phyloP scores from a whole-genome alignment of 2,113 vertebrate genomes.

The Oceanodroma tethys region DNA sequence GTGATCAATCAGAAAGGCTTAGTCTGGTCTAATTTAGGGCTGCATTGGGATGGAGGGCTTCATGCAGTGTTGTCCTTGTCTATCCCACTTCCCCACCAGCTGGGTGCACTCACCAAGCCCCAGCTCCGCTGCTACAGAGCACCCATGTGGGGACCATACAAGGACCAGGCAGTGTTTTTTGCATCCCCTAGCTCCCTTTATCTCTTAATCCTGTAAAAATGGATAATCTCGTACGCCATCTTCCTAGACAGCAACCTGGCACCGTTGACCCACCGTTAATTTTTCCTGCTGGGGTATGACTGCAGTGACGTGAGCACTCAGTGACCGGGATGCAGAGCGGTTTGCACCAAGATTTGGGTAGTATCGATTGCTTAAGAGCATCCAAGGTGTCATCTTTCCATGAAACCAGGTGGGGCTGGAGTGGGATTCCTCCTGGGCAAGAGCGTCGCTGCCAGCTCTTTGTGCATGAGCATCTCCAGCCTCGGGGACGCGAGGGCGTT shows the following conservation, averaged over 20 bases:
- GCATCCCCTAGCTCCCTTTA: neutral
- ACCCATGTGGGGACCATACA: neutral
- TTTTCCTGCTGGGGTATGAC: neutral
- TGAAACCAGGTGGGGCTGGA: neutral
- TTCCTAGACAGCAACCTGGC: neutral
- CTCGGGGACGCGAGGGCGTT: rapidly evolving
- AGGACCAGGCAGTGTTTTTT: neutral
- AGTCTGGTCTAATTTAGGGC: neutral
- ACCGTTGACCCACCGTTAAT: neutral
- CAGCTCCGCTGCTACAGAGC: neutral
- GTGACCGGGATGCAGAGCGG: neutral
- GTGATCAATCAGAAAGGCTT: neutral
- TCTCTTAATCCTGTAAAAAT: neutral
- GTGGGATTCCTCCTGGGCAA: neutral
- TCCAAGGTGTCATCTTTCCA: neutral
- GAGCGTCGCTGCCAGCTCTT: neutral
- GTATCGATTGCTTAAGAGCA: neutral
- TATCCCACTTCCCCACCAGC: rapidly evolving
- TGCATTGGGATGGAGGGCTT: neutral
- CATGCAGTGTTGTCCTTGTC: neutral
- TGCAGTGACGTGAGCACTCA: rapidly evolving
- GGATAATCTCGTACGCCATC: rapidly evolving
- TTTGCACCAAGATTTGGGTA: neutral
- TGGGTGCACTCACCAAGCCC: neutral
- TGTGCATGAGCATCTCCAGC: neutral